phyloP scores from a whole-genome alignment of 2,888 invertebrate species.

The Dimorphilus gyrociliatus region DNA sequence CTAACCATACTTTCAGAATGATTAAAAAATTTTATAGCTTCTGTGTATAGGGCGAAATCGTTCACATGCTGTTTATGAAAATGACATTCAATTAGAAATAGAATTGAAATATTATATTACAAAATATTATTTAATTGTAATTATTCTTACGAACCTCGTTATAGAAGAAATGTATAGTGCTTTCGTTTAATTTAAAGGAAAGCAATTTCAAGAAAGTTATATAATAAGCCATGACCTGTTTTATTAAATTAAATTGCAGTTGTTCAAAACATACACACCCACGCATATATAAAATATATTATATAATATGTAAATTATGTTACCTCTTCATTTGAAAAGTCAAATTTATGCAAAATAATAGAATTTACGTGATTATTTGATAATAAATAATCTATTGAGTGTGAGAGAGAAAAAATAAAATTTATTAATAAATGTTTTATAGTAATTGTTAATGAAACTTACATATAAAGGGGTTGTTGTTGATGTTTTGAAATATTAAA shows the following conservation, averaged over 20 bases:
- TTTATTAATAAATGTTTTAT: too few species aligned
- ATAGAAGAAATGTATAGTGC: slow-evolving; percentile 98
- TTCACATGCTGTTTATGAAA: slow-evolving; percentile 49
- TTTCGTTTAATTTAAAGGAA: slow-evolving; percentile 86
- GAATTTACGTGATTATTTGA: slow-evolving; percentile 99
- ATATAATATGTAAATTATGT: slow-evolving; percentile 5
- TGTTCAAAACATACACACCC: background rate
- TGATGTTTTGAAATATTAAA: slow-evolving; percentile 96
- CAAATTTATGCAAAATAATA: slow-evolving; percentile 97
- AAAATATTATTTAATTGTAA: background rate
- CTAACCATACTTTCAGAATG: slow-evolving; percentile 97
- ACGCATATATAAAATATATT: background rate
- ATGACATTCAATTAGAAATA: background rate
- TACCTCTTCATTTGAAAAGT: slow-evolving; percentile 95
- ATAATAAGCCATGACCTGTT: slow-evolving; percentile 83
- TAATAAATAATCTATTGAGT: slow-evolving; percentile 71
- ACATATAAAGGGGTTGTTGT: slow-evolving; percentile 97
- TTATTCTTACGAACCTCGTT: slow-evolving; percentile 57
- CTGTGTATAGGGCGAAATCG: slow-evolving; percentile 96
- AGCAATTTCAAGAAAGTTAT: slow-evolving; percentile 96
- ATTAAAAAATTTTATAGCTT: slow-evolving; percentile 97
- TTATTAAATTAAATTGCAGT: background rate
- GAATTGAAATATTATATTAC: background rate
- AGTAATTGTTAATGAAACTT: slow-evolving; percentile 48
- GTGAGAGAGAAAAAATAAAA: too few species aligned